Evolutionary conservation across 2,113 vertebrate species (phyloP), one percentile per base, ranked within the genome.

Genomic region (Antennarius striatus): DNA sequence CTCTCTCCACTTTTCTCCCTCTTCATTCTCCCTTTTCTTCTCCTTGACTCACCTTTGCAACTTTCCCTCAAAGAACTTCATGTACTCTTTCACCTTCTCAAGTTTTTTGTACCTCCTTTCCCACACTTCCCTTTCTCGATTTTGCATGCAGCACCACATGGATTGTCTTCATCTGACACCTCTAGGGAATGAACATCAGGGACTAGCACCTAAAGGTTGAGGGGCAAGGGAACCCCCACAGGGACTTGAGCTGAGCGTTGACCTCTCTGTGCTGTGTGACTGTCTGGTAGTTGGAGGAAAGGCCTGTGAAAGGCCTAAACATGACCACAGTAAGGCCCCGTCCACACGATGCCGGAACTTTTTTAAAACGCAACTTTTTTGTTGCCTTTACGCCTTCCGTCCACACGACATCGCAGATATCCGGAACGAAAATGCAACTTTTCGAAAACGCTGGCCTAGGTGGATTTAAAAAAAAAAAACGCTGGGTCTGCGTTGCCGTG

Each of bases 51-150:
- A 67, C 56, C 65, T 66, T 60, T 29, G 8, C 64, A 57, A 46
- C 81, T 56, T 61, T 76, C 76, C 72, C 77, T 81, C 78, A 71
- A 73, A 81, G 54, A 73, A 78, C 80, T 85, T 75, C 79, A 53
- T 68, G 83, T 86, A 83, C 86, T 88, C 71, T 70, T 69, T 91
- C 83, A 89, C 89, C 88, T 90, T 88, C 85, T 87, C 65, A 59
- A 86, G 77, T 88, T 84, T 63, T 75, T 36, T 53, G 45, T 70
- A 54, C 53, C 73, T 56, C 43, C 67, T 54, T 66, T 65, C 58
- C 60, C 46, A 59, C 85, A 77, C 71, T 65, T 63, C n/a, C 32
- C 39, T 80, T 68, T 40, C 68, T 58, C 17, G 56, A 61, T 75
- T 85, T 84, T 83, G 79, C 89, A 80, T 79, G 70, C 71, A 48